These are phyloP conservation scores for Steinernema hermaphroditum DNA, from an alignment of 2,888 invertebrate genomes.

Conservation along the genomic window DNA sequence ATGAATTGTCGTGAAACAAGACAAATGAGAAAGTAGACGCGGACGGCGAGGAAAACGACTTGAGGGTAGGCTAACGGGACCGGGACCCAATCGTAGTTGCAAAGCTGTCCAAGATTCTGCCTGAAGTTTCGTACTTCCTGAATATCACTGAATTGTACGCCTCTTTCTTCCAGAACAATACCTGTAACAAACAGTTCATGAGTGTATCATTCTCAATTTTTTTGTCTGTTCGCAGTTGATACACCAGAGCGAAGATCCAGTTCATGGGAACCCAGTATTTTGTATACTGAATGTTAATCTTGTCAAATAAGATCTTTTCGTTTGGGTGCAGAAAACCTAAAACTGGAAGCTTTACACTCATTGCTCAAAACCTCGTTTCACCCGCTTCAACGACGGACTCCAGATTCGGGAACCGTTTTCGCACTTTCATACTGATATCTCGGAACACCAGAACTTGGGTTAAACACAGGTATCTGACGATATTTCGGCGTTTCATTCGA, in stretches of 20 bases:
- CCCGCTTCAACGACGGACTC: conserved; percentile 50
- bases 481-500: conserved; percentile 48
- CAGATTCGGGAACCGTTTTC: conserved; percentile 46
- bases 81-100: conserved; percentile 55
- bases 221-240: conserved; percentile 40
- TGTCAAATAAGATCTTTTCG: conserved; percentile 46
- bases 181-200: conserved; percentile 25
- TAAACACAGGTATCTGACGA: conserved; percentile 49
- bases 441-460: conserved; percentile 51
- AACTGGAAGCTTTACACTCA: background rate
- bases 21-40: conserved; percentile 59
- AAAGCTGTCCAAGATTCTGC: conserved; percentile 43
- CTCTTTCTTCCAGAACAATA: background rate
- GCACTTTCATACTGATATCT: conserved; percentile 50
- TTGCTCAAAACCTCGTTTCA: too few relatives aligned
- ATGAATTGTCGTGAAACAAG: conserved; percentile 53
- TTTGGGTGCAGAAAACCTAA: conserved; percentile 46
- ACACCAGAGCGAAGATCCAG: conserved; percentile 54
- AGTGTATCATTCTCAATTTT: conserved; percentile 46
- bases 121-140: conserved; percentile 47
- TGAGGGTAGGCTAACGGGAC: conserved; percentile 59
- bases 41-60: conserved; percentile 56
- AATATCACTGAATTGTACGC: background rate
- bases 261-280: conserved; percentile 62
- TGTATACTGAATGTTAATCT: conserved; percentile 46